A percentile compares a stretch with the other conserved stretches of the same genome.
phyloP scores from a whole-genome alignment of 2,888 invertebrate species.

The Rhogogaster chlorosoma region DNA sequence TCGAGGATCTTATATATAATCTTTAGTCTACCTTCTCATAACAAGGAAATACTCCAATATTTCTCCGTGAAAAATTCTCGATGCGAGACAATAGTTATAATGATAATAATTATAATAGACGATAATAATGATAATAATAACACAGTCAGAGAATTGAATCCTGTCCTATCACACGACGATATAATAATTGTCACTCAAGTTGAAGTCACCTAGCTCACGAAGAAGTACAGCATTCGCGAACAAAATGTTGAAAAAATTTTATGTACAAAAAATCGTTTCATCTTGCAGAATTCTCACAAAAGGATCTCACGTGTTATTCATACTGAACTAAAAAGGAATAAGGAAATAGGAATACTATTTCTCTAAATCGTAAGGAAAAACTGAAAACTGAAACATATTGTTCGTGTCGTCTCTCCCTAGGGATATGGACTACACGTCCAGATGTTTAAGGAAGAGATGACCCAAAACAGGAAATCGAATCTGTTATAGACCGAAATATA shows the following conservation, averaged over 20 bases:
- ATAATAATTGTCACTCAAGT: constrained; percentile 15
- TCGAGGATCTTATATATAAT: constrained; percentile 9
- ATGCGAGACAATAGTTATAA: neutral
- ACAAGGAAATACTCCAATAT: neutral
- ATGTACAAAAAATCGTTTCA: neutral
- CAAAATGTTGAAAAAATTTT: neutral
- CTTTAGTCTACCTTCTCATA: neutral
- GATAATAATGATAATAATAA: neutral
- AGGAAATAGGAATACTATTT: too few relatives aligned
- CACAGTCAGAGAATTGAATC: constrained; percentile 2
- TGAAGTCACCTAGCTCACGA: neutral
- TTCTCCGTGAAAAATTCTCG: neutral
- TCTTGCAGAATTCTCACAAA: neutral
- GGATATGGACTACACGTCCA: neutral
- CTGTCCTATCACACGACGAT: neutral
- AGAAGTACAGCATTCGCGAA: neutral
- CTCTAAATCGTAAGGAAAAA: neutral
- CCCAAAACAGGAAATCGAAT: neutral
- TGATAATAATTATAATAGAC: neutral
- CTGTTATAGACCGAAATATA: neutral
- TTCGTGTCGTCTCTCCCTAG: neutral
- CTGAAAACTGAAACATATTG: neutral
- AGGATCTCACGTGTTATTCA: neutral
- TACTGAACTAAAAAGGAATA: neutral
- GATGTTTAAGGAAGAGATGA: neutral